Percentiles rank a stretch among this genome's conserved stretches.
phyloP scores from a whole-genome alignment of 2,888 invertebrate genomes.

The Spisula solida region DNA sequence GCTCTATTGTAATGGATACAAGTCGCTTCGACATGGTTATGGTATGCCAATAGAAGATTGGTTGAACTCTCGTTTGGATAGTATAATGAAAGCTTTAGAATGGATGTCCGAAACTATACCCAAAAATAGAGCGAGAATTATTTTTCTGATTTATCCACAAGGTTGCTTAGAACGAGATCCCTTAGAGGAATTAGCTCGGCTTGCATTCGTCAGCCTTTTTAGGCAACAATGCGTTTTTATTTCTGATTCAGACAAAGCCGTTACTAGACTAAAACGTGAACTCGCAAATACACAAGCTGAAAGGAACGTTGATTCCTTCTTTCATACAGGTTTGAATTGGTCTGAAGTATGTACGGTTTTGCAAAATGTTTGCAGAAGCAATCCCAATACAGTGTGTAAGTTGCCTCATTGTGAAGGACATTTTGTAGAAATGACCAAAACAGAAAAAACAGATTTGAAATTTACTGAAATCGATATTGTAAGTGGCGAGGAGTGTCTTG shows the following conservation, averaged over 20 bases:
- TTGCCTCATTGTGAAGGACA: slow-evolving; percentile 37
- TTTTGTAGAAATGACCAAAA: slow-evolving; percentile 48
- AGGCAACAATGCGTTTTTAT: slow-evolving; percentile 50
- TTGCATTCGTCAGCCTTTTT: slow-evolving; percentile 40
- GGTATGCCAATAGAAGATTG: slow-evolving; percentile 43
- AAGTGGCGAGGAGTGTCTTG: slow-evolving; percentile 52
- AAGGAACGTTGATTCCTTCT: slow-evolving; percentile 24
- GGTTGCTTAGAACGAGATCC: slow-evolving; percentile 29
- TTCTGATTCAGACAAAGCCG: slow-evolving; percentile 30
- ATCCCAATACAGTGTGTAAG: slow-evolving; percentile 48
- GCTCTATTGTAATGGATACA: slow-evolving; percentile 60
- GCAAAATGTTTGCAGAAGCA: slow-evolving; percentile 31
- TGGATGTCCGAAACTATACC: slow-evolving; percentile 41
- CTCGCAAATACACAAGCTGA: slow-evolving; percentile 18
- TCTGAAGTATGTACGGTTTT: slow-evolving; percentile 7
- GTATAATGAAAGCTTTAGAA: slow-evolving; percentile 36
- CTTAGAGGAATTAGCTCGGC: slow-evolving; percentile 34
- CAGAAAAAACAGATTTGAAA: slow-evolving; percentile 37
- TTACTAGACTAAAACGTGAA: slow-evolving; percentile 35
- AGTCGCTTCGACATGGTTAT: slow-evolving; percentile 12
- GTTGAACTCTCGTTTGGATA: slow-evolving; percentile 16
- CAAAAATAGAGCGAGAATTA: slow-evolving; percentile 42
- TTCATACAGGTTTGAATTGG: slow-evolving; percentile 43
- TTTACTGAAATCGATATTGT: slow-evolving; percentile 76
- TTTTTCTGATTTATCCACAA: slow-evolving; percentile 45